phyloP scores from a whole-genome alignment of 2,888 invertebrate species.

The Caenorhabditis plicata region DNA sequence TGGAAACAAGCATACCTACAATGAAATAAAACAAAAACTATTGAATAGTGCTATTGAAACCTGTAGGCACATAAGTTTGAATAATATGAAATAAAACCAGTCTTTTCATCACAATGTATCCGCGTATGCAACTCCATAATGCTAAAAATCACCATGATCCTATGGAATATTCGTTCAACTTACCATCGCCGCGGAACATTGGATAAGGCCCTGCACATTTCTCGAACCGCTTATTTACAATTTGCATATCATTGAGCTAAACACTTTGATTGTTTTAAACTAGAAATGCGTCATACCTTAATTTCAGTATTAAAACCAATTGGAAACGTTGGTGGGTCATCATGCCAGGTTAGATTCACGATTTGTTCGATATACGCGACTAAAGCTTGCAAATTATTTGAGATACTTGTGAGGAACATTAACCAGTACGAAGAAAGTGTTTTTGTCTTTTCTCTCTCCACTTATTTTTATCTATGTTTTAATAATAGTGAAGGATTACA shows the following conservation, averaged over 20 bases:
- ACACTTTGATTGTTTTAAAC: too few species aligned
- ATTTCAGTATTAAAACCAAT: slow-evolving; percentile 60
- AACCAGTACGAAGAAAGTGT: too few species aligned
- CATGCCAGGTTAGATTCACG: slow-evolving; percentile 62
- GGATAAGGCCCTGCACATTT: slow-evolving; percentile 59
- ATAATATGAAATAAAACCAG: slow-evolving; percentile 63
- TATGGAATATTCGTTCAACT: neutral
- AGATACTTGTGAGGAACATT: neutral
- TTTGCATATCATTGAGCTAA: slow-evolving; percentile 64
- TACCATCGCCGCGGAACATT: slow-evolving; percentile 64
- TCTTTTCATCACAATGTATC: slow-evolving; percentile 62
- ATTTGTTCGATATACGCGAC: slow-evolving; percentile 64
- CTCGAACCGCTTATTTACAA: slow-evolving; percentile 45
- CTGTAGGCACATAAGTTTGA: slow-evolving; percentile 65
- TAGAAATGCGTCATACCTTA: slow-evolving; percentile 14
- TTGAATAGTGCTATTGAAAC: slow-evolving; percentile 12
- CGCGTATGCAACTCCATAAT: slow-evolving; percentile 61
- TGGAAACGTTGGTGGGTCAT: slow-evolving; percentile 57
- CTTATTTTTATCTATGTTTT: too few species aligned
- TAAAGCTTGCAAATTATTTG: slow-evolving; percentile 5
- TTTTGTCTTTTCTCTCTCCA: too few species aligned
- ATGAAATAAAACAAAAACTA: neutral
- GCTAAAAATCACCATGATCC: slow-evolving; percentile 34
- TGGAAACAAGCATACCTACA: slow-evolving; percentile 59
- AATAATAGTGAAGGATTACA: too few species aligned